These are phyloP conservation scores for Hycleus cichorii DNA, from an alignment of 1,140 invertebrate genomes.

Conservation along the genomic window DNA sequence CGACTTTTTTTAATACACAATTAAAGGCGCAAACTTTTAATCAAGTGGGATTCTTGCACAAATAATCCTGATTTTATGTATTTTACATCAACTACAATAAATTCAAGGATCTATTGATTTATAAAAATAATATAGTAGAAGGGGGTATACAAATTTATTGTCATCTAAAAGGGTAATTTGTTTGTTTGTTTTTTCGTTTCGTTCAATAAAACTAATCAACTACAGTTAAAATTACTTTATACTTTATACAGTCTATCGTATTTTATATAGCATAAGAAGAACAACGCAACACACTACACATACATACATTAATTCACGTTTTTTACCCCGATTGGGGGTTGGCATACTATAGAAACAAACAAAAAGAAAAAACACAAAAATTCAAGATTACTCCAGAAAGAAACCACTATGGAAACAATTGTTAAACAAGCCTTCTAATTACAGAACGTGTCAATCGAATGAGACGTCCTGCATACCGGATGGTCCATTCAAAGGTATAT, in stretches of 20 bases:
- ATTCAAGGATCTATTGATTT: neutral
- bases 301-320: slow-evolving; percentile 43
- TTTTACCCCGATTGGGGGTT: slow-evolving; percentile 41
- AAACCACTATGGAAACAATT: neutral
- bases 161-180: slow-evolving; percentile 16
- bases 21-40: neutral
- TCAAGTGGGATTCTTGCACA: neutral
- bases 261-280: slow-evolving; percentile 41
- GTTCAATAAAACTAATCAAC: neutral
- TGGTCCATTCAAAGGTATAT: too few species aligned
- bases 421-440: neutral
- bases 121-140: neutral
- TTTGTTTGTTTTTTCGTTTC: neutral
- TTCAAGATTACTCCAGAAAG: neutral
- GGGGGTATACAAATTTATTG: slow-evolving; percentile 20
- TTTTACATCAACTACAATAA: neutral
- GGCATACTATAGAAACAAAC: slow-evolving; percentile 38
- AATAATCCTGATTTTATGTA: neutral
- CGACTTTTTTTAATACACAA: neutral
- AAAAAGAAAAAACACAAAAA: slow-evolving; percentile 1
- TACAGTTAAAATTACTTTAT: neutral
- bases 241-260: slow-evolving; percentile 25
- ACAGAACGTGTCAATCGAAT: too few species aligned
- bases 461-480: too few species aligned
- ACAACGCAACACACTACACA: slow-evolving; percentile 41